These are phyloP conservation scores for Caenorhabditis parvicauda DNA, from an alignment of 2,888 invertebrate species.

Conservation along the genomic window DNA sequence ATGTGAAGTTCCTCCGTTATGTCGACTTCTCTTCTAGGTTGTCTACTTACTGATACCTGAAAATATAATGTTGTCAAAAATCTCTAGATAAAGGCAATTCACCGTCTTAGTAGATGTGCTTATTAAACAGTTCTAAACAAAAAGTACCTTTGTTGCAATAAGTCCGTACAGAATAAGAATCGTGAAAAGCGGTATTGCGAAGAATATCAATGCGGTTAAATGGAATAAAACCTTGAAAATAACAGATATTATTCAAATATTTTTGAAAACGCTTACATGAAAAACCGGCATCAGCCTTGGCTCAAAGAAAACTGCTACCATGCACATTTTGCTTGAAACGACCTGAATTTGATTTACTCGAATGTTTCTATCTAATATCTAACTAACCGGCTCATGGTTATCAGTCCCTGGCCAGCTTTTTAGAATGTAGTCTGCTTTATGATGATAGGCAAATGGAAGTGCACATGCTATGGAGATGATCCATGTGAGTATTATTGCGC, in stretches of 20 bases:
- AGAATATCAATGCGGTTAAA: conserved; percentile 46
- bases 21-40: conserved; percentile 15
- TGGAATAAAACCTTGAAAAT: conserved; percentile 40
- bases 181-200: conserved; percentile 35
- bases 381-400: conserved; percentile 27
- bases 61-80: neutral
- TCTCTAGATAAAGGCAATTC: neutral
- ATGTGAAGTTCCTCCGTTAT: conserved; percentile 25
- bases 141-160: conserved; percentile 33
- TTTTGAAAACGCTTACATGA: conserved; percentile 13
- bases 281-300: conserved; percentile 21
- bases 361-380: neutral
- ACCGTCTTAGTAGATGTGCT: neutral
- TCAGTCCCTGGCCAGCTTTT: conserved; percentile 42
- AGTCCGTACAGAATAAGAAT: conserved; percentile 40
- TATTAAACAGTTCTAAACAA: neutral
- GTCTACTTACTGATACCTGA: conserved; percentile 22
- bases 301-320: conserved; percentile 41
- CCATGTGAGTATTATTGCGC: conserved; percentile 31
- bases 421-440: conserved; percentile 43
- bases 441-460: conserved; percentile 40
- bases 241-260: neutral
- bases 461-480: conserved; percentile 41
- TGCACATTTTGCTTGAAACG: conserved; percentile 42
- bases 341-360: conserved; percentile 15